phyloP scores from a whole-genome alignment of 30 jellyfish, hydroid and myxozoan genomes.

The Aurelia coerulea region DNA sequence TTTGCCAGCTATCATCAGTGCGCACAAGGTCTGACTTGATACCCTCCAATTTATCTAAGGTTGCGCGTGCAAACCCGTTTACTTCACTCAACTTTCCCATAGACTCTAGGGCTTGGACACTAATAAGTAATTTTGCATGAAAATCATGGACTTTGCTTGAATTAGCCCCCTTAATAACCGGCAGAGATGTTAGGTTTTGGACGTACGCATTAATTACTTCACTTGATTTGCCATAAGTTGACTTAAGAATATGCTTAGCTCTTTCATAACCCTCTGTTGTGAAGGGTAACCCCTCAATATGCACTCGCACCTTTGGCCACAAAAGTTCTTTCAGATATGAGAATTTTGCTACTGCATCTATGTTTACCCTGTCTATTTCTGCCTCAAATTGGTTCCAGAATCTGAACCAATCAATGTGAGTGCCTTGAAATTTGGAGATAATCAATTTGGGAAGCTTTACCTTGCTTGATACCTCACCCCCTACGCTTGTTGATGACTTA shows the following conservation, averaged over 20 bases:
- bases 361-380: too few relatives aligned
- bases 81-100: slow-evolving; percentile 57
- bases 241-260: slow-evolving; percentile 61
- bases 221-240: slow-evolving; percentile 72
- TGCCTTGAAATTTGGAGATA: slow-evolving; percentile 58
- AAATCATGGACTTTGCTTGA: too few relatives aligned
- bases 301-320: slow-evolving; percentile 48
- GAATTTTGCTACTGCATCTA: too few relatives aligned
- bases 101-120: slow-evolving; percentile 72
- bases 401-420: too few relatives aligned
- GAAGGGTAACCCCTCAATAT: slow-evolving; percentile 68
- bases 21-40: slow-evolving; percentile 63
- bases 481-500: slow-evolving; percentile 23
- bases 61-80: slow-evolving; percentile 55
- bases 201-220: slow-evolving; percentile 77
- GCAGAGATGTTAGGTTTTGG: slow-evolving; percentile 69
- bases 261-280: slow-evolving; percentile 81
- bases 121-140: too few relatives aligned
- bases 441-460: slow-evolving; percentile 61
- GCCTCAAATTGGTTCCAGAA: too few relatives aligned
- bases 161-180: too few relatives aligned
- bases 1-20: slow-evolving; percentile 47
- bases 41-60: slow-evolving; percentile 73
- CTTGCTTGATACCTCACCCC: slow-evolving; percentile 22
- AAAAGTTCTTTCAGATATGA: slow-evolving; percentile 68